Base-by-base conservation (phyloP, 2,113 vertebrate species). In the Peromyscus maniculatus region DNA sequence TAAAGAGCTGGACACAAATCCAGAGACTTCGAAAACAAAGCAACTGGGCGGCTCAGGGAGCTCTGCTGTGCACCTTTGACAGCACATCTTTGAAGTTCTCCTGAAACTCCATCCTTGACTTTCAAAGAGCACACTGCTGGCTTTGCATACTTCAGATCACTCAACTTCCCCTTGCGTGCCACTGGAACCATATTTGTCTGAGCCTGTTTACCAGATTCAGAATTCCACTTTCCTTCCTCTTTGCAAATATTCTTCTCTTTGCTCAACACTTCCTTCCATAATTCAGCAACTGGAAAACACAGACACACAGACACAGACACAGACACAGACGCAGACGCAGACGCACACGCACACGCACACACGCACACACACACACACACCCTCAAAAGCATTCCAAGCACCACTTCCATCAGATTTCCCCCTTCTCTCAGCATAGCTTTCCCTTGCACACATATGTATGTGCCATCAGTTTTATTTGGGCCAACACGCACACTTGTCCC, bases 201-300 rank as follows among this genome's bases (percentile, higher is more conserved):
- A 12, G 57, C 5, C 9, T 46, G 31, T 88, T 89, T 94, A 75
- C 84, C 80, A 22, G 80, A 55, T 59, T 93, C 46, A 62, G 77
- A 94, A 82, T 82, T 49, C 93, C 46, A 88, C 72, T 72, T 91
- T 95, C 91, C 46, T 86, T 93, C 90, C 26, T 49, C 86, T 84
- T 79, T 59, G 89, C 55, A 88, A 87, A 71, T 39, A 39, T 36
- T 71, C 12, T 66, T 79, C 55, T 87, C 79, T 74, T 94, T 96
- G 80, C 66, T 78, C 69, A 31, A 94, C 69, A 94, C 66, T 87
- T n/a, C 26, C 66, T 86, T 86, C 82, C 59, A n/a, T 33, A 55
- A 69, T 19, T 64, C 0, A 9, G 46, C 43, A 10, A 3, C 21
- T 75, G 43, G 67, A 80, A 93, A 86, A 80, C 13, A 78, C 36